Base-by-base conservation (phyloP, 2,113 vertebrate genomes). In the Neolamprologus longior region DNA sequence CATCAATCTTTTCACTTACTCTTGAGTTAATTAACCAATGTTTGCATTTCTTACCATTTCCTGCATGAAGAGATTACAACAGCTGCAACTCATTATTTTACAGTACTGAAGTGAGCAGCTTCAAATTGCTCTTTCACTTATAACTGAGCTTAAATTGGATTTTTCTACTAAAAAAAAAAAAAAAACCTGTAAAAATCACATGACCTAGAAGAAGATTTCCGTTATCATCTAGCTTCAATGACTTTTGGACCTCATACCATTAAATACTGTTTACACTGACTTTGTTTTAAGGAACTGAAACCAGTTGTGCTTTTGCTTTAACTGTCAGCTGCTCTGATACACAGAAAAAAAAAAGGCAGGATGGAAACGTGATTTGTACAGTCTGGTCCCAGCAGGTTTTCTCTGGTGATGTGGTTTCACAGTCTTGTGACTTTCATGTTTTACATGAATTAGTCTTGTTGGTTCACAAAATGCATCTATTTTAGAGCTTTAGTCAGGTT, bases 261-360 rank as follows among this genome's bases (percentile, higher is more conserved):
- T 80, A 53, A 71, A 42, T 7, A 42, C 11, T 6, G 11, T 47
- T 33, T 35, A 54, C n/a, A 21, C 15, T 10, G 10, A 12, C n/a
- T 14, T 45, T 12, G 42, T 54, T 13, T 40, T 54, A 31, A 12
- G 47, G 58, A 86, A 81, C 57, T 86, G 84, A 86, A 68, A 68
- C 47, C 40, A 17, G 11, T 12, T 68, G 31, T 58, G 35, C n/a
- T 15, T 85, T 52, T 35, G 19, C 21, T 10, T 26, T 0, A 66
- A 53, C 10, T 10, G 10, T 66, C 73, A 63, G 40, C 33, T 24
- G 33, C 5, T 10, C 17, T 68, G 11, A 58, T 24, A 58, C 5
- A 85, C 7, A 52, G 26, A 9, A 17, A 31, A 7, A 61, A 7
- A 61, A 61, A 7, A 66, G 17, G 28, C 61, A 40, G 3, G 0